phyloP scores from a whole-genome alignment of 2,888 invertebrate species.

The Machimus rusticus region DNA sequence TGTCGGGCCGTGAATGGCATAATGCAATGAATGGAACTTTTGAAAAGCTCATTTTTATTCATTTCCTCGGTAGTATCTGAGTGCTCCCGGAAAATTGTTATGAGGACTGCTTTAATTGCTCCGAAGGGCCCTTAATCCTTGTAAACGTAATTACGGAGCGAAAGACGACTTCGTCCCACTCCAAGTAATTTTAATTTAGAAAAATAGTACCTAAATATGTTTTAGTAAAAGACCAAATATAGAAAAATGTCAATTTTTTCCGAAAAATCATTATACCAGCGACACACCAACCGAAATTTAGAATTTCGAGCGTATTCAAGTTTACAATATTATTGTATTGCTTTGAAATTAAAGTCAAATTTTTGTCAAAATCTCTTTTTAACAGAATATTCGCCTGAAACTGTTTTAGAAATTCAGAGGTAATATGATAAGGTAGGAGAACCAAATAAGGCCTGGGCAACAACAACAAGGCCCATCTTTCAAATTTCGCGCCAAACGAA shows the following conservation, averaged over 20 bases:
- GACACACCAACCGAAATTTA: no score
- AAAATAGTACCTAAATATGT: background rate
- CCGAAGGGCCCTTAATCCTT: background rate
- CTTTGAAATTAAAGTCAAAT: no score
- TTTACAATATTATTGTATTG: no score
- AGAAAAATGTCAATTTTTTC: background rate
- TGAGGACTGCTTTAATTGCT: background rate
- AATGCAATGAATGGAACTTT: background rate
- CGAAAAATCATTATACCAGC: no score
- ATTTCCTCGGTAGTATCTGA: conserved; percentile 6
- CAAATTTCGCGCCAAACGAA: no score
- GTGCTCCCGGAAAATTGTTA: background rate
- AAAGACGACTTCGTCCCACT: background rate
- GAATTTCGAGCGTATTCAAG: no score
- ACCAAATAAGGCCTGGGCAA: no score
- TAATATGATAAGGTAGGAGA: no score
- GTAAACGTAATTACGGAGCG: background rate
- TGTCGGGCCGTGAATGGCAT: conserved; percentile 9
- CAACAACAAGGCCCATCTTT: no score
- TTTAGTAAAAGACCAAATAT: background rate
- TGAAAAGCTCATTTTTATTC: conserved; percentile 29
- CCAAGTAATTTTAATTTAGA: background rate
- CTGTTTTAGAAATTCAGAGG: no score
- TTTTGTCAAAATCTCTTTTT: no score
- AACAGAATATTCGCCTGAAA: no score